Evolutionary conservation across 2,888 invertebrate genomes (phyloP).

Genomic region (Agrenia bidenticulata): DNA sequence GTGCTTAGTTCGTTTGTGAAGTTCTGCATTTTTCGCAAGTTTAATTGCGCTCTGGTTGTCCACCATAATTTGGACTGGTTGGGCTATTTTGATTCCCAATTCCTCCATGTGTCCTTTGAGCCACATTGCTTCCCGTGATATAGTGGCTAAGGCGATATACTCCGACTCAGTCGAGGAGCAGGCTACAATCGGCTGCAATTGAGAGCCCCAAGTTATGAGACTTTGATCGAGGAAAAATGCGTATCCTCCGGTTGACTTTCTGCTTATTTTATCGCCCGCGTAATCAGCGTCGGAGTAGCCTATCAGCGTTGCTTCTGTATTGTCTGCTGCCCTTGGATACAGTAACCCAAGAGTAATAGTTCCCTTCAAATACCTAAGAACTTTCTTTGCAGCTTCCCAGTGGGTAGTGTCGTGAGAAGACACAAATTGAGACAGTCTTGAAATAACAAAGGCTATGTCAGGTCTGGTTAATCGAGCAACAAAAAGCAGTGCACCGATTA

Average conservation of each 20-base stretch:
- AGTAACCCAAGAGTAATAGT: background rate
- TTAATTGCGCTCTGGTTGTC: constrained; percentile 41
- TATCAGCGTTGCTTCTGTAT: background rate
- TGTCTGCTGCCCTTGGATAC: background rate
- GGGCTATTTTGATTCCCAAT: too few relatives aligned
- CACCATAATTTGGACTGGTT: too few relatives aligned
- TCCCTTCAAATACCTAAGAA: constrained; percentile 18
- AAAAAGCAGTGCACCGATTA: constrained; percentile 49
- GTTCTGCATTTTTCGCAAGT: constrained; percentile 44
- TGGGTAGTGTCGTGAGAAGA: constrained; percentile 7
- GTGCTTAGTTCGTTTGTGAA: constrained; percentile 50
- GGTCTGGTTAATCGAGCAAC: constrained; percentile 43
- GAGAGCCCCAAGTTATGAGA: constrained; percentile 37
- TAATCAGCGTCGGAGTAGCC: constrained; percentile 50
- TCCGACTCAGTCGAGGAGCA: constrained; percentile 45
- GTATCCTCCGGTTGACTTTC: constrained; percentile 46
- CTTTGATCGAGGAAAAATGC: constrained; percentile 15
- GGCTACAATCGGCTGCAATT: constrained; percentile 38
- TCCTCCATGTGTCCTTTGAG: constrained; percentile 33
- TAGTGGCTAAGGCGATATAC: constrained; percentile 36
- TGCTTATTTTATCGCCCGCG: constrained; percentile 29
- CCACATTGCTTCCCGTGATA: constrained; percentile 39
- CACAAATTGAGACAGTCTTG: constrained; percentile 45
- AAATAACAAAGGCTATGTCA: constrained; percentile 47
- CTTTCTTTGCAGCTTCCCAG: background rate